Base-by-base conservation (phyloP, 2,888 invertebrate genomes). In the Folsomia candida region DNA sequence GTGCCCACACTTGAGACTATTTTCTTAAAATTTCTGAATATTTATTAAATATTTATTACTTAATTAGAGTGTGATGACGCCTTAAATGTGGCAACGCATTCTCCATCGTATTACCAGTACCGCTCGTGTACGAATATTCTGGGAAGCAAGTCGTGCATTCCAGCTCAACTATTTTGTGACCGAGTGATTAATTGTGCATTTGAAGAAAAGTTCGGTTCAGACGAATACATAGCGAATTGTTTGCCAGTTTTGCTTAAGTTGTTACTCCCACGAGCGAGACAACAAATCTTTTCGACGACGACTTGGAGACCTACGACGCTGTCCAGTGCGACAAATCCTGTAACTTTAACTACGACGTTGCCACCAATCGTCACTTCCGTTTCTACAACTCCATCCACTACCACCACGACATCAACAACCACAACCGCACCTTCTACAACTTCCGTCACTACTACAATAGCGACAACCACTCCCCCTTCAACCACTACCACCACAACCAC, bases 141-240 rank as follows among this genome's bases (percentile, higher is more conserved):
- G 20, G 59, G 66, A 25, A 68, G 27, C 18, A 72, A 62, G 24
- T 69, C 72, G n/a, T 75, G 75, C 29, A 75, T 75, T 67, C 25
- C 27, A 4, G 59, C 67, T 27, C 54, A 69, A 25, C 58, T 75
- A 22, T 72, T 69, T 60, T 75, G 75, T 71, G 75, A 75, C 22
- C 29, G 57, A 9, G 63, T 71, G 2, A n/a, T 75, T 28, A 75
- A 75, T 60, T 75, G 75, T 70, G 75, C 58, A 2, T 75, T 75
- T 60, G 62, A 66, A 9, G 62, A 73, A 58, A 69, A 69, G 47
- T 75, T 75, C 60, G 75, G 67, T n/a, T 69, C 69, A 3, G 75
- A 75, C 37, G 75, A 75, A 51, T 65, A 71, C n/a, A 22, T 29
- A 2, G 20, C 60, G n/a, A 68, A 57, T 61, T 75, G 75, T 63